Conservation (phyloP, 2,113 vertebrate species). For the Anoplopoma fimbria region DNA sequence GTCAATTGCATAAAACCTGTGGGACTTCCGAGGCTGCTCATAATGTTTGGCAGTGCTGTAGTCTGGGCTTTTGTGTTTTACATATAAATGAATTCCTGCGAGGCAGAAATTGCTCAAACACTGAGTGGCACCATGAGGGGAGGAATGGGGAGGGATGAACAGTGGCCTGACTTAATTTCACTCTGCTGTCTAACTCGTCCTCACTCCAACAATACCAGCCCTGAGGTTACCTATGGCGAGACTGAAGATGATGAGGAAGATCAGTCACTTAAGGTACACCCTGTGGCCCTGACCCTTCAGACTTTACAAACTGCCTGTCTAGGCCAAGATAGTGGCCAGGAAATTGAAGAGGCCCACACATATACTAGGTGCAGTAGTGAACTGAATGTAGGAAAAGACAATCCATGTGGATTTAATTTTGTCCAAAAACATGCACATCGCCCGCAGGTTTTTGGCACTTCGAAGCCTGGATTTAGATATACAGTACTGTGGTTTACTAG, state of each 20-base stretch:
- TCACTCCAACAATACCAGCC: not conserved
- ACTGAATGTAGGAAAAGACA: not conserved
- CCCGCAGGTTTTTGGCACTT: not conserved
- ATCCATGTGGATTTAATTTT: not conserved
- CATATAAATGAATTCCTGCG: conserved; percentile 43
- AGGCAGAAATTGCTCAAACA: conserved; percentile 17
- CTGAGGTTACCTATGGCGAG: conserved; percentile 15
- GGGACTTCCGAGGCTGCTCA: conserved; percentile 17
- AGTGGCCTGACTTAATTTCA: conserved; percentile 30
- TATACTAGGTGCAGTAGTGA: not conserved
- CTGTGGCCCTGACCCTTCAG: conserved; percentile 24
- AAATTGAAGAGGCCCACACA: conserved; percentile 8
- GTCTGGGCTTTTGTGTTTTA: conserved; percentile 17
- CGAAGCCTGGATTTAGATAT: not conserved
- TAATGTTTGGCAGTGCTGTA: conserved; percentile 2
- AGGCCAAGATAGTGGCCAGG: conserved; percentile 2
- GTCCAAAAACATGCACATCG: not conserved
- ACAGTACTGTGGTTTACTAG: no score
- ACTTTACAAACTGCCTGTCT: conserved; percentile 25
- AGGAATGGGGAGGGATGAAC: not conserved
- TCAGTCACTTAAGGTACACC: conserved; percentile 34
- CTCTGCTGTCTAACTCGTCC: conserved; percentile 10
- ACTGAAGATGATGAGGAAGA: conserved; percentile 39
- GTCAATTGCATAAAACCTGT: conserved; percentile 27
- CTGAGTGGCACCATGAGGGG: not conserved